Evolutionary conservation across 2,888 invertebrate species (phyloP), one percentile per base, ranked within the genome.

Genomic region (Theodoxus fluviatilis): DNA sequence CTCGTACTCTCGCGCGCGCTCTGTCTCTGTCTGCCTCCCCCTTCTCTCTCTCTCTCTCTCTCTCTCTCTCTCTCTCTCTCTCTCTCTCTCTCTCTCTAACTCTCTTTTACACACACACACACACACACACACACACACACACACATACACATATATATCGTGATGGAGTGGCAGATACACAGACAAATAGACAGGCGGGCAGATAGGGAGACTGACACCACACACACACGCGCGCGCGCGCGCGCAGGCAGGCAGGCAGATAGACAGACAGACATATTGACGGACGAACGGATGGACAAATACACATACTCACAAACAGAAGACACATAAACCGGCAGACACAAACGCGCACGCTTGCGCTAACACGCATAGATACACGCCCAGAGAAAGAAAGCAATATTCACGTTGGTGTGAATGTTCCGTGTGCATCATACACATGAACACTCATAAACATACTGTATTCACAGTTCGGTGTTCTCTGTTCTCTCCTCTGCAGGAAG

Each of bases 401-500:
- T 31, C 15, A 57, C 15, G 31, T 25, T 31, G 22, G 15, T n/a
- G 22, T n/a, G 9, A 55, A 55, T 55, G 7, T 55, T 55, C 9
- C 7, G 25, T 55, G 9, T 55, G 55, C 25, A 15, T 55, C 22
- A 7, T 9, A 22, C 55, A 7, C 7, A 22, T 15, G 22, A 18
- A 22, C 22, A 22, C 22, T 9, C 22, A 12, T 43, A 12, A 18
- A 43, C 18, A 12, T 43, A 55, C 12, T 55, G 15, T 22, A 7
- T 55, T 55, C 55, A n/a, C 25, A n/a, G 25, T 55, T 15, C 7
- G 55, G 25, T 22, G 22, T 15, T 55, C 7, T n/a, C 15, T 9
- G 7, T 55, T 7, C 9, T 43, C 28, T n/a, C 33, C 31, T 33
- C 33, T 59, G 12, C 68, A 74, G 72, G 74, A 15, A 71, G 70